Conservation (phyloP, 1,140 invertebrate species). For the Copidosoma floridanum region DNA sequence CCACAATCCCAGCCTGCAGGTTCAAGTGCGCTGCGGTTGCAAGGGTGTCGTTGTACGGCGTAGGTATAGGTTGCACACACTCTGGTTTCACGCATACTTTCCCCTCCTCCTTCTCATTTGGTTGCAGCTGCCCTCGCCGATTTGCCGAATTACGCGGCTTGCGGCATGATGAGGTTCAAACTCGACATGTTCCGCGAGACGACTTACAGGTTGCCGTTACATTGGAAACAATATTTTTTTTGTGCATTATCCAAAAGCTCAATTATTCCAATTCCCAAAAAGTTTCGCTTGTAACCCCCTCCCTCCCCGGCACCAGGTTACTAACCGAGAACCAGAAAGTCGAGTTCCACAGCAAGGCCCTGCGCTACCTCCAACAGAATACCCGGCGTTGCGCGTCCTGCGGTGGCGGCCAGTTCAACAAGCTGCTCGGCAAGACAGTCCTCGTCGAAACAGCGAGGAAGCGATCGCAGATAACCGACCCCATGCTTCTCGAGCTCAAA, state of each 20-base stretch:
- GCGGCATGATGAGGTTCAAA: constrained; percentile 61
- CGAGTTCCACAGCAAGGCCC: constrained; percentile 61
- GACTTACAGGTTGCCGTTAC: constrained; percentile 52
- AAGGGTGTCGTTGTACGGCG: not conserved
- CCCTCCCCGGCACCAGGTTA: constrained; percentile 43
- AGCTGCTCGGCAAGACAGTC: constrained; percentile 49
- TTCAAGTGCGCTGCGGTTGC: constrained; percentile 40
- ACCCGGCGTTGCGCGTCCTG: constrained; percentile 59
- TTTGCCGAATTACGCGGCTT: constrained; percentile 62
- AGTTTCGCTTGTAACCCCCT: not conserved
- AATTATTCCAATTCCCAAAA: not conserved
- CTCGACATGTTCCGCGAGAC: constrained; percentile 58
- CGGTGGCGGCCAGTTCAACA: constrained; percentile 57
- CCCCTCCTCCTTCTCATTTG: too few relatives aligned
- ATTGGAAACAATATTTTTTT: not conserved
- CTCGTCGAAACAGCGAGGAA: not conserved
- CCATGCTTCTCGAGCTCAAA: too few relatives aligned
- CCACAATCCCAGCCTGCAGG: not conserved
- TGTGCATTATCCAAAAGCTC: not conserved
- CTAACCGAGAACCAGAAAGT: constrained; percentile 63
- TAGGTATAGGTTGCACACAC: too few relatives aligned
- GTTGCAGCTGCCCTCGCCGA: constrained; percentile 42
- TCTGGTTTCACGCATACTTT: too few relatives aligned
- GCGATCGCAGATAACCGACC: too few relatives aligned
- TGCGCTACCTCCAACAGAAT: constrained; percentile 60